Base-by-base conservation (phyloP, 1,140 invertebrate genomes). In the Drosophila fuyamai region DNA sequence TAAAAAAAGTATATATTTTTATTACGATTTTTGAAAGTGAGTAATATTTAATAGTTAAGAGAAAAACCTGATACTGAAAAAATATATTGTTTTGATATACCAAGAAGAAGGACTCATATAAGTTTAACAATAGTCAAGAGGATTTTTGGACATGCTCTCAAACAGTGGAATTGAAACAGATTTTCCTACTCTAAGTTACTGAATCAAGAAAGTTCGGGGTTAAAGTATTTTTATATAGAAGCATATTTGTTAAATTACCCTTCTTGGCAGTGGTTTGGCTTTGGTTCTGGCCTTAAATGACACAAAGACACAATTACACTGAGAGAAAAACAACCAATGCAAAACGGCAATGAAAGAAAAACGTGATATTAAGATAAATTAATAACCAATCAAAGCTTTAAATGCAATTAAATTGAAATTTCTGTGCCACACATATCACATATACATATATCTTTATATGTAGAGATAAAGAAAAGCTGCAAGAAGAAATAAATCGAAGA, bases 231-330 rank as follows among this genome's bases (percentile, higher is more conserved):
- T 16, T 23, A 27, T 58, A 54, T 38, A 44, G 40, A 47, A 63
- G 35, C 44, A 56, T 47, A 74, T 35, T 57, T 53, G 53, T 67
- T 50, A 67, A 76, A 66, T 70, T 85, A 85, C 81, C 82, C 77
- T 80, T 85, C 60, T 85, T 85, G 72, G 51, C 58, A 84, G 81
- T 79, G 35, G 70, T 43, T 77, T 53, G 75, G 53, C 51, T 77
- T 77, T 70, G 65, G 32, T 48, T 77, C 36, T 56, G 74, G 65
- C 75, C 75, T 77, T 70, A 77, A 77, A 77, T 70, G 65, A 77
- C 63, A 76, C 16, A 58, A 65, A 77, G 58, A 78, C 59, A 71
- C 57, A 65, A 72, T 79, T 79, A 72, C 65, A 79, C 59, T 43
- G 66, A 72, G 76, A 78, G 65, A 66, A 62, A 59, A 36, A 55